Evolutionary conservation across 2,888 invertebrate genomes (phyloP).

Genomic region (Antitype chi): DNA sequence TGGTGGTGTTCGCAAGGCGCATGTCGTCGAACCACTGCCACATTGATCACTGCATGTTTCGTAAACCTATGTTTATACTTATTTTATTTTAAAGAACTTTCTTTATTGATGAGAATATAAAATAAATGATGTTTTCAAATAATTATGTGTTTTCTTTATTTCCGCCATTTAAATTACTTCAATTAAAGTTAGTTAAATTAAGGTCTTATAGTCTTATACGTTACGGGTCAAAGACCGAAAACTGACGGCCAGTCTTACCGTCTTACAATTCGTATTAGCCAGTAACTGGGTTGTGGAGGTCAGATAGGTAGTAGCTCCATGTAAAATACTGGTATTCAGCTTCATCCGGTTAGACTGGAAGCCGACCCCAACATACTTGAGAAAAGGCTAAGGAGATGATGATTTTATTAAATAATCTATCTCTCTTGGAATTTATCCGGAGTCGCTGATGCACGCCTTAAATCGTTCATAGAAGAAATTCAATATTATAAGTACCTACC

Average conservation of each 20-base stretch:
- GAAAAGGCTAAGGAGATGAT: too few relatives aligned
- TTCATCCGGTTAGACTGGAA: too few relatives aligned
- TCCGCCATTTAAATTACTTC: neutral
- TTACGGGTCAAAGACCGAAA: too few relatives aligned
- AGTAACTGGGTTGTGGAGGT: too few relatives aligned
- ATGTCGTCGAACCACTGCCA: slow-evolving; percentile 67
- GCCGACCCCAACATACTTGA: too few relatives aligned
- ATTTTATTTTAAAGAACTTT: slow-evolving; percentile 90
- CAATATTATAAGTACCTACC: neutral
- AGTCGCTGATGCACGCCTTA: neutral
- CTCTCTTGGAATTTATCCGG: neutral
- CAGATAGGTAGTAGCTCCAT: too few relatives aligned
- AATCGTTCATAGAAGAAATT: neutral
- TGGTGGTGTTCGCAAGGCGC: slow-evolving; percentile 35
- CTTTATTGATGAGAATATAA: slow-evolving; percentile 89
- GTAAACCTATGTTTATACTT: slow-evolving; percentile 86
- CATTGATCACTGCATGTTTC: slow-evolving; percentile 82
- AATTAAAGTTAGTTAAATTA: too few relatives aligned
- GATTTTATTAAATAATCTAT: neutral
- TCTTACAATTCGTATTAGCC: too few relatives aligned
- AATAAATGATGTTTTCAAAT: slow-evolving; percentile 91
- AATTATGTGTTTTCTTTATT: slow-evolving; percentile 57
- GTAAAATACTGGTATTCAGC: too few relatives aligned
- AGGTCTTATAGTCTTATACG: too few relatives aligned
- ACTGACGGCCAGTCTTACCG: too few relatives aligned